phyloP scores from a whole-genome alignment of 2,113 vertebrate species.

The Gnathonemus longibarbis region DNA sequence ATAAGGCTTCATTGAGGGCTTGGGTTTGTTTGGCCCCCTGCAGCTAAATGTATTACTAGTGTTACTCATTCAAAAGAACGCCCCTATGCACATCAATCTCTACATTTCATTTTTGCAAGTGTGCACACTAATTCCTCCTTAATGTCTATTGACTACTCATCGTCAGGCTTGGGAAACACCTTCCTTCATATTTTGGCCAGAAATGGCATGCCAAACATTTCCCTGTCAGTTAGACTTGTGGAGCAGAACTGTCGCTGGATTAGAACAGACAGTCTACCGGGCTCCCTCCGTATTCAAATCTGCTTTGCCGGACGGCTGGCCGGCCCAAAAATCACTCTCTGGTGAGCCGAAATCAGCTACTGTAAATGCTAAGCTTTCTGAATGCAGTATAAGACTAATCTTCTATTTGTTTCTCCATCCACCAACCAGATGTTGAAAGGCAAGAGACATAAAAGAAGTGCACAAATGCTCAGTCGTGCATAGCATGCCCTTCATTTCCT shows the following conservation, averaged over 20 bases:
- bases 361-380: not conserved
- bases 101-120: not conserved
- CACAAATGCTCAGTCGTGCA: not conserved
- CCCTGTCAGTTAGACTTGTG: conserved; percentile 15
- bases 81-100: not conserved
- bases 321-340: conserved; percentile 6
- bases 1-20: not conserved
- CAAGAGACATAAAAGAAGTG: not conserved
- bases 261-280: conserved; percentile 4
- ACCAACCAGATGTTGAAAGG: conserved; percentile 8
- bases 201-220: not conserved
- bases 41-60: not conserved
- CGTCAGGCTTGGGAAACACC: not conserved
- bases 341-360: conserved; percentile 6
- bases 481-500: no score
- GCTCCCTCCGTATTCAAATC: conserved; percentile 17
- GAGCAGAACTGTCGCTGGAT: conserved; percentile 16
- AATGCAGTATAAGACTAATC: conserved; percentile 3
- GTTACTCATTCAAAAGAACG: not conserved
- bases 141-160: not conserved
- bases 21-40: not conserved
- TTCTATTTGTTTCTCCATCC: not conserved
- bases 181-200: not conserved
- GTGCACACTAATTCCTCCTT: not conserved
- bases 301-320: not conserved